Base-by-base conservation (phyloP, 1,140 invertebrate genomes). In the Anastatus disparis region DNA sequence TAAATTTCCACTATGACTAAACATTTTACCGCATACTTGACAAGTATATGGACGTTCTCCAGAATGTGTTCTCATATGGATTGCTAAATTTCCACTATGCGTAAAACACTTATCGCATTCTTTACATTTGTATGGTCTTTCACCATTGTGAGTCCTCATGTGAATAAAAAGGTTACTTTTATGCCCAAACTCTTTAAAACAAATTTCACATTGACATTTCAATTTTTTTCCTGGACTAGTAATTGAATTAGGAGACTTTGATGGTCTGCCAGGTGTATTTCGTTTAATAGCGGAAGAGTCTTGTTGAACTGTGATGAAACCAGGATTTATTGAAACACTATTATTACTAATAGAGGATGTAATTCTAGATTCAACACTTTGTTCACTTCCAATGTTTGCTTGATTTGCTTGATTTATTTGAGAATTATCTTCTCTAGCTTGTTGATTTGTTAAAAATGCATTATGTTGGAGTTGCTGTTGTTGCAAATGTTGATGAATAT, bases 41-140 rank as follows among this genome's bases (percentile, higher is more conserved):
- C 90, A 91, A 40, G 84, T 84, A 72, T 90, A 90, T 7, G 89
- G 89, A 27, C 89, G 85, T 76, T 90, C 88, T 50, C 88, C 87
- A 42, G 85, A 88, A 70, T 91, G 89, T 50, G 87, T 88, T 65
- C 88, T 82, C 81, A 89, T 85, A 70, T 90, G 89, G 59, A 89
- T 87, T 69, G 89, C 89, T 74, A 87, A 85, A 77, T 88, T 91
- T 70, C 85, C 90, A 80, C 86, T 89, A 76, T 87, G 90, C 62
- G 90, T 90, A 81, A 93, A 93, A 71, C 88, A 88, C 74, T 91
- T 90, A 46, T 89, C 87, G 81, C 92, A 93, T 65, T 92, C 86
- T 72, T 86, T 89, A 79, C 92, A 93, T 76, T 90, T 89, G 75
- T 91, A 92, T 3, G 91, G 91, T 73, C 90, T 85, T 81, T 93